A percentile compares a stretch with the other conserved stretches of the same genome.
Conservation (phyloP, 2,797 vertebrate genomes). For the Denticeps clupeoides region DNA sequence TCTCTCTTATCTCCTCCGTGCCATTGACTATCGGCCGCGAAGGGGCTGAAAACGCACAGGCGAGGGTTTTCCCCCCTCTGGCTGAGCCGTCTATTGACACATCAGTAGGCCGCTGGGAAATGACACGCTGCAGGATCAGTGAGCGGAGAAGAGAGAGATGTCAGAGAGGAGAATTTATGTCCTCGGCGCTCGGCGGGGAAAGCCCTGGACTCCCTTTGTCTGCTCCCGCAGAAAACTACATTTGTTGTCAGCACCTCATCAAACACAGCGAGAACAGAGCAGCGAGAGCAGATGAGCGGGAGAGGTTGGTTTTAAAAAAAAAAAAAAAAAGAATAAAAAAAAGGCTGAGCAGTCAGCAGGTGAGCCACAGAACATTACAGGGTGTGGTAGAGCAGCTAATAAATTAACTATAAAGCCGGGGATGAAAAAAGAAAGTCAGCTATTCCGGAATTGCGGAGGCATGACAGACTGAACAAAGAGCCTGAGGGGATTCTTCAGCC, state of each 20-base stretch:
- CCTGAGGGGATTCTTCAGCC: conserved; percentile 76
- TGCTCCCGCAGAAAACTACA: conserved; percentile 26
- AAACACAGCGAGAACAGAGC: conserved; percentile 26
- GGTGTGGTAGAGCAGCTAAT: conserved; percentile 76
- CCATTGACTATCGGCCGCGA: conserved; percentile 33
- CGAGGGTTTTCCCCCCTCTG: conserved; percentile 29
- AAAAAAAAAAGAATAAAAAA: conserved; percentile 39
- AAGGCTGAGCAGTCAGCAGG: conserved; percentile 65
- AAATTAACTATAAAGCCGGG: conserved; percentile 76
- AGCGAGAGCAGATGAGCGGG: background rate
- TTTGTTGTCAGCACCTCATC: conserved; percentile 39
- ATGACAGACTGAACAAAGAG: conserved; percentile 91
- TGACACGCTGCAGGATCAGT: conserved; percentile 23
- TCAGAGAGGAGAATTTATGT: conserved; percentile 20
- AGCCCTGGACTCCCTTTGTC: conserved; percentile 23
- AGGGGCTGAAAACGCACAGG: conserved; percentile 29
- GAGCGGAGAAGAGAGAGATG: conserved; percentile 2
- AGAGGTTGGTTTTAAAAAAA: no score
- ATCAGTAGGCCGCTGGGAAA: conserved; percentile 28
- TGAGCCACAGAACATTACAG: conserved; percentile 63
- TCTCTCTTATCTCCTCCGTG: conserved; percentile 11
- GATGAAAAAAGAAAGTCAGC: conserved; percentile 62
- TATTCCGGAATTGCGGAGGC: conserved; percentile 76
- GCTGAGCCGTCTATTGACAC: conserved; percentile 27
- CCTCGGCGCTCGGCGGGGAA: conserved; percentile 14